Percentiles rank a stretch among this genome's conserved stretches.
Conservation (phyloP, 2,888 invertebrate species). For the Cetonia aurata region DNA sequence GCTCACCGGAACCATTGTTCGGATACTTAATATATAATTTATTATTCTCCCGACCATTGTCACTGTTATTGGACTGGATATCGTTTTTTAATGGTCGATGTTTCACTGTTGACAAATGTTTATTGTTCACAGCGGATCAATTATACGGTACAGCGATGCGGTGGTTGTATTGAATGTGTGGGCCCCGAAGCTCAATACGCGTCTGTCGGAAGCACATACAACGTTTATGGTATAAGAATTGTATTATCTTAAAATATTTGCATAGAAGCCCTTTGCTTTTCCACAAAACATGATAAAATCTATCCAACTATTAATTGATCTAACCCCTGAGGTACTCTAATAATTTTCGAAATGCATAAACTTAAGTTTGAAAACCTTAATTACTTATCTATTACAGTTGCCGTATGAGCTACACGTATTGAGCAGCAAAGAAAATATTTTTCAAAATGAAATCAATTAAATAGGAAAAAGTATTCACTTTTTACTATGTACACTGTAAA, state of each 20-base stretch:
- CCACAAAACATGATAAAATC: no score
- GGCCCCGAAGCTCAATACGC: neutral
- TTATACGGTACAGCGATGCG: conserved; percentile 7
- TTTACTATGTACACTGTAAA: no score
- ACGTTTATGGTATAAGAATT: neutral
- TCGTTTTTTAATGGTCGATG: conserved; percentile 45
- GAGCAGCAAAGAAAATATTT: no score
- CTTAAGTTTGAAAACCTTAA: no score
- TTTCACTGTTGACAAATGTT: conserved; percentile 45
- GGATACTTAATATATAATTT: conserved; percentile 44
- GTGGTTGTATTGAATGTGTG: conserved; percentile 20
- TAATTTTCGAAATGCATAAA: no score
- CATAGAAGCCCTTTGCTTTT: no score
- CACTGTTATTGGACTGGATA: conserved; percentile 45
- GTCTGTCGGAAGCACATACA: neutral
- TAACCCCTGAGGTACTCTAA: no score
- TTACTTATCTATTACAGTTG: no score
- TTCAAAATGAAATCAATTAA: no score
- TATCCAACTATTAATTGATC: neutral
- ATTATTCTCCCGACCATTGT: conserved; percentile 43
- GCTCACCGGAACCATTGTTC: conserved; percentile 37
- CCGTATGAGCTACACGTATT: no score
- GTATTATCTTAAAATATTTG: no score
- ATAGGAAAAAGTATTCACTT: no score
- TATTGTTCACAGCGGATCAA: conserved; percentile 36